These are phyloP conservation scores for Hylia prasina DNA, from an alignment of 2,113 vertebrate genomes.

Conservation along the genomic window DNA sequence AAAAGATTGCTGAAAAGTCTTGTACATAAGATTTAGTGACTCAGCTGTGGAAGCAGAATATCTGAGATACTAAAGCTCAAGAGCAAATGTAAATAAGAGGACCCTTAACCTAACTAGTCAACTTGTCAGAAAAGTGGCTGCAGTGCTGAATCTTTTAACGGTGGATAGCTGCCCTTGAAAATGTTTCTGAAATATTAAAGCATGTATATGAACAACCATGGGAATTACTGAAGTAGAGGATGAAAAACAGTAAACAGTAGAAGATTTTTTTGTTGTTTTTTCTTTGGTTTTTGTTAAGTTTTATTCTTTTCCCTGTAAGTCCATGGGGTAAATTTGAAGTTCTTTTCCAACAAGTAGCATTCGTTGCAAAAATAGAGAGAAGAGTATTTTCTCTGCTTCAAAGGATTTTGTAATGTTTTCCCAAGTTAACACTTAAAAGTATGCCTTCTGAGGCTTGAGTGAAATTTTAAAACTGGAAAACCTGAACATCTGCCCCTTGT, in stretches of 20 bases:
- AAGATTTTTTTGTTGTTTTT: not conserved
- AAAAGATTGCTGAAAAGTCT: not conserved
- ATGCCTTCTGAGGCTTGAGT: conserved; percentile 38
- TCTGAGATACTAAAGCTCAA: not conserved
- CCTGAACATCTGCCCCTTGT: not conserved
- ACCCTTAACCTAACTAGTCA: conserved; percentile 40
- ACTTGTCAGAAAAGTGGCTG: conserved; percentile 32
- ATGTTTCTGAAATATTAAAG: conserved; percentile 54
- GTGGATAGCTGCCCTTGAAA: conserved; percentile 64
- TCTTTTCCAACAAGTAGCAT: conserved; percentile 59
- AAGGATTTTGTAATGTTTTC: conserved; percentile 63
- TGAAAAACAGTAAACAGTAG: conserved; percentile 58
- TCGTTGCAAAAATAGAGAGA: conserved; percentile 46
- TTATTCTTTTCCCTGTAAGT: conserved; percentile 44
- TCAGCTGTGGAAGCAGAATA: not conserved
- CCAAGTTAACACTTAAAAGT: conserved; percentile 70
- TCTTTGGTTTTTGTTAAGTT: not conserved
- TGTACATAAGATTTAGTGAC: not conserved
- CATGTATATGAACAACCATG: conserved; percentile 27
- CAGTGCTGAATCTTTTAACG: conserved; percentile 15
- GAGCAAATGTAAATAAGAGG: conserved; percentile 36
- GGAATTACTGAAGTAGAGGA: conserved; percentile 56
- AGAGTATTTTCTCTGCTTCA: conserved; percentile 68
- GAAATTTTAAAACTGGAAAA: conserved; percentile 56
- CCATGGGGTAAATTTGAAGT: conserved; percentile 66